phyloP scores from a whole-genome alignment of 2,797 vertebrate genomes.

The Pteronotus mesoamericanus region DNA sequence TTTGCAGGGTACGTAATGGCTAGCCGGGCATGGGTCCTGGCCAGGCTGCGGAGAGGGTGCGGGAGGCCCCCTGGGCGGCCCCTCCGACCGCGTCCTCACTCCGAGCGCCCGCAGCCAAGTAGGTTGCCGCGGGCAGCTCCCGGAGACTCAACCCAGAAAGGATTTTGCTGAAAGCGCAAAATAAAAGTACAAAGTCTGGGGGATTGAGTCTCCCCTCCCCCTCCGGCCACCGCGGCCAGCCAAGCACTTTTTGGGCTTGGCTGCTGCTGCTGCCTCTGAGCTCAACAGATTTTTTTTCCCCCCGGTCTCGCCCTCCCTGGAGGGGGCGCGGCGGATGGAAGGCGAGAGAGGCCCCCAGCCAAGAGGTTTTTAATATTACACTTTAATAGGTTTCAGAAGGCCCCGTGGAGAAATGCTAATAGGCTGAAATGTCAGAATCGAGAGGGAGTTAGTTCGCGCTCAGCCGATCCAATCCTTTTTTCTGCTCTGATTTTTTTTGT shows the following conservation, averaged over 20 bases:
- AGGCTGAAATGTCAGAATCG: conserved; percentile 74
- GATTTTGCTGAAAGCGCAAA: conserved; percentile 68
- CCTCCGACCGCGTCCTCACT: neutral
- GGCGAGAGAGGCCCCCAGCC: conserved; percentile 65
- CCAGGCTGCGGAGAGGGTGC: conserved; percentile 19
- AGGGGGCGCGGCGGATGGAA: conserved; percentile 72
- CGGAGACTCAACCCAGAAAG: conserved; percentile 30
- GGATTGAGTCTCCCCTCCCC: conserved; percentile 41
- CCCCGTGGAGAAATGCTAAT: conserved; percentile 73
- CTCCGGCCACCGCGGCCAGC: conserved; percentile 41
- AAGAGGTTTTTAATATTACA: conserved; percentile 76
- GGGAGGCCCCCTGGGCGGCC: neutral
- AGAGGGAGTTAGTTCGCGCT: conserved; percentile 69
- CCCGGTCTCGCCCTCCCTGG: conserved; percentile 73
- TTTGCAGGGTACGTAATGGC: conserved; percentile 58
- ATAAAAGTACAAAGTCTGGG: conserved; percentile 72
- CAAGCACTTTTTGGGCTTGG: conserved; percentile 69
- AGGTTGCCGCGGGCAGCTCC: conserved; percentile 33
- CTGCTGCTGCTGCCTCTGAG: conserved; percentile 58
- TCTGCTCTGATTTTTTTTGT: conserved; percentile 55
- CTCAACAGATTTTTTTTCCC: conserved; percentile 62
- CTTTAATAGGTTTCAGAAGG: conserved; percentile 74
- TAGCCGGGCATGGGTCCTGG: neutral
- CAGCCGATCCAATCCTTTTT: conserved; percentile 71
- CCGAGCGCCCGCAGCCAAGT: neutral